Base-by-base conservation (phyloP, 2,797 vertebrate species). In the Enoplosus armatus region DNA sequence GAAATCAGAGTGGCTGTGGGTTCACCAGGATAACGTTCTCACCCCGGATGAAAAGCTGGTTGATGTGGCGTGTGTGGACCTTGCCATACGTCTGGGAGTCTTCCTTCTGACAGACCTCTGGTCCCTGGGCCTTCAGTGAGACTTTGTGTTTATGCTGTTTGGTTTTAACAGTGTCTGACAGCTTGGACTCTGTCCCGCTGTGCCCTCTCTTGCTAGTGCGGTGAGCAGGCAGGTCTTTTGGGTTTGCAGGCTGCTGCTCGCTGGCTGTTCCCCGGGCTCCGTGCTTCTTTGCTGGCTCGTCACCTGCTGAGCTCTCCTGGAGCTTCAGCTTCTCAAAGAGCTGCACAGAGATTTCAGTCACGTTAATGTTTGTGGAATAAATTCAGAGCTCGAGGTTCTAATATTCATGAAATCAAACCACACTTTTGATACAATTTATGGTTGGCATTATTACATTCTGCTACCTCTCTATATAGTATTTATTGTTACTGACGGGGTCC, bases 41-140 rank as follows among this genome's bases (percentile, higher is more conserved):
- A 0, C 98, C 98, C 26, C 98, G 95, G 87, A 99, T 97, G 79
- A 99, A 99, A 41, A 99, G 96, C 93, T 99, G 98, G 90, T 97
- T 98, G 74, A 99, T 95, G 85, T 99, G 98, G 5, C 98, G 96
- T 1, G 93, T 97, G 64, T 96, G 97, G 79, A 99, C 96, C 90
- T 95, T 95, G 63, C 98, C 97, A 43, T 98, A 98, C 77, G 87
- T 91, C 75, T 94, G 91, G 64, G 72, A 64, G 64, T 84, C 91
- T 77, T 95, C 88, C 63, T 91, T 80, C 58, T 27, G 60, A n/a
- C 33, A 10, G n/a, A 29, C 50, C 22, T 73, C 63, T 60, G 85
- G 27, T 59, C 51, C 43, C 41, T 3, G 41, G 35, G 61, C 53
- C 71, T 87, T 80, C 14, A 5, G 12, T 0, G 47, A 60, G 68